Evolutionary conservation across 2,797 vertebrate genomes (phyloP), one percentile per base, ranked within the genome.

Genomic region (Hirundo rustica): DNA sequence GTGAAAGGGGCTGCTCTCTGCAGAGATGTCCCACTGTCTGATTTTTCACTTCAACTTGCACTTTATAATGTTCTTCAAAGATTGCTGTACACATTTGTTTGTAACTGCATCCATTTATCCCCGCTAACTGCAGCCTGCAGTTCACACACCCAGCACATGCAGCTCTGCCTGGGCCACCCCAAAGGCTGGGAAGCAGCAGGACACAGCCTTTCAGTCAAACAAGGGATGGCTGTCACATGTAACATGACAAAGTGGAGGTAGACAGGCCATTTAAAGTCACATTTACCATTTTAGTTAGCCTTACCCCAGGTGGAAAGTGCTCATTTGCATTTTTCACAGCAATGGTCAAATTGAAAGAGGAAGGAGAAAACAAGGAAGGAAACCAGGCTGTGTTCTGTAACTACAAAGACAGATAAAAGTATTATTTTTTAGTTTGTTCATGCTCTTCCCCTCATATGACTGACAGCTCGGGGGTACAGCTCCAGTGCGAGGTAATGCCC

Each of bases 241-340:
- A 85, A 58, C 54, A 25, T 83, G 92, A 92, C 27, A 16, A 96
- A 92, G 85, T 62, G 58, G 54, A 36, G 75, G 48, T 10, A 93
- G 95, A 72, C 71, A 90, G 66, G 67, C 54, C 91, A 91, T 88
- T 97, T 92, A 95, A 96, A 93, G 80, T 78, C 90, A 89, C 90
- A 82, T 95, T 97, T 96, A 95, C 85, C 90, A 94, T 95, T 97
- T 97, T 65, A 94, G 81, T 96, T 87, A 95, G 88, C 89, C 74
- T 95, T 80, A 94, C 75, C 73, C 85, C 78, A 91, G 89, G 85
- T 96, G 88, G 84, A 66, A 91, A 96, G 76, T 1, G 3, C 77
- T 93, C 70, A 66, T 96, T 93, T 96, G 58, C 71, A 89, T 97
- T 91, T 89, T 93, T 97, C 78, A 82, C 61, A 62, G 34, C 64